Percentiles rank a stretch among this genome's conserved stretches.
These are phyloP conservation scores for Halcyon malimbica DNA, from an alignment of 2,113 vertebrate species.

Conservation along the genomic window DNA sequence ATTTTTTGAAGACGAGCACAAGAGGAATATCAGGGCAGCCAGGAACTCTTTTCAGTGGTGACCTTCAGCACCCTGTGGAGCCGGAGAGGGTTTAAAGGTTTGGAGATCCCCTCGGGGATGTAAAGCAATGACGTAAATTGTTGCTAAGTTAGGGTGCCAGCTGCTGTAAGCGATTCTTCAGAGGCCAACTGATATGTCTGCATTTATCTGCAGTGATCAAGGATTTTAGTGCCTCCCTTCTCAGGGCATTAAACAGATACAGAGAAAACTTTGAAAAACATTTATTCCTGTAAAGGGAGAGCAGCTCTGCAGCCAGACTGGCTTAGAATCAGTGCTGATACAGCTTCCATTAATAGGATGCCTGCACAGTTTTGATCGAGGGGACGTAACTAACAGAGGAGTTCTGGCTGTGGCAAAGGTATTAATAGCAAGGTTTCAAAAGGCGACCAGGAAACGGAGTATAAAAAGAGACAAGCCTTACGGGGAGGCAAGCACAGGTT, in stretches of 20 bases:
- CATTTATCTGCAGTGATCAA: slow-evolving; percentile 41
- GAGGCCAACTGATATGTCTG: slow-evolving; percentile 39
- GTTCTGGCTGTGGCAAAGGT: background rate
- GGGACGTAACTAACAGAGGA: background rate
- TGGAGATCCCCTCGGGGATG: slow-evolving; percentile 21
- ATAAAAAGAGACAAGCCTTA: background rate
- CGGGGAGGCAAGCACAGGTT: background rate
- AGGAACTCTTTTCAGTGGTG: background rate
- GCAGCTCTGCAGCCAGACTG: background rate
- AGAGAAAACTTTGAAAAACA: background rate
- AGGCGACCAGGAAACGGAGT: background rate
- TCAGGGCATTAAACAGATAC: background rate
- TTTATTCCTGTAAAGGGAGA: background rate
- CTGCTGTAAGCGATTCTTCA: slow-evolving; percentile 39
- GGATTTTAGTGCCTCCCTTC: background rate
- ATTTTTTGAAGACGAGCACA: no score
- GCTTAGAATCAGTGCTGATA: background rate
- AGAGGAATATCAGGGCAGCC: background rate
- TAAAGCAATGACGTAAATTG: slow-evolving; percentile 51
- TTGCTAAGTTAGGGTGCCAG: slow-evolving; percentile 75
- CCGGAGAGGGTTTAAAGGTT: background rate
- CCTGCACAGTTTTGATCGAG: background rate
- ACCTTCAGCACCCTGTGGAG: slow-evolving; percentile 47
- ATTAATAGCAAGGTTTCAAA: background rate
- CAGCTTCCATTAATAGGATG: background rate